Percentiles rank a stretch among this genome's conserved stretches.
Conservation (phyloP, 2,888 invertebrate species). For the Conistra vaccinii region DNA sequence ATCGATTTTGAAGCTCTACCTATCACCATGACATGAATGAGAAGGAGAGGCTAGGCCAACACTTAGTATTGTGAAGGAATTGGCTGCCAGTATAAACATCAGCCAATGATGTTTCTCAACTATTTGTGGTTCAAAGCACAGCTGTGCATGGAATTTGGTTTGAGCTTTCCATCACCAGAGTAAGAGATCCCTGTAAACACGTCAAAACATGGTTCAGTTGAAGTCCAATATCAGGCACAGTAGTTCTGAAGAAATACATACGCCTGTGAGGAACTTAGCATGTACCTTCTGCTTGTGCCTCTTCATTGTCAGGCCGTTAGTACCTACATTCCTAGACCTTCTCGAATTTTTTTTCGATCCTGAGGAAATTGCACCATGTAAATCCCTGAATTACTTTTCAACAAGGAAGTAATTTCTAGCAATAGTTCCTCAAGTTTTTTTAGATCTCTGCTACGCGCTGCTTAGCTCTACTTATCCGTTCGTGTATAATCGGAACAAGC, state of each 20-base stretch:
- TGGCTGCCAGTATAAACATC: not conserved
- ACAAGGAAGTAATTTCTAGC: not conserved
- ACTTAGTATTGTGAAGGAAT: not conserved
- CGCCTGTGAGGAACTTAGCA: not conserved
- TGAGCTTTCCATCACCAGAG: not conserved
- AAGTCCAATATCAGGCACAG: not conserved
- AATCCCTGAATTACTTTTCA: not conserved
- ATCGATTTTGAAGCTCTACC: not conserved
- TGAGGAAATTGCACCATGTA: not conserved
- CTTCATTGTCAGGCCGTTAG: not conserved
- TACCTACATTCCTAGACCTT: too few relatives aligned
- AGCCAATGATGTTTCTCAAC: not conserved
- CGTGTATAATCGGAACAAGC: constrained; percentile 24
- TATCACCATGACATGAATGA: not conserved
- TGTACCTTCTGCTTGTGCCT: not conserved
- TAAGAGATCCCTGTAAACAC: not conserved
- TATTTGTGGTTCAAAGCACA: not conserved
- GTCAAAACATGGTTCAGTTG: not conserved
- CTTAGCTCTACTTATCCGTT: constrained; percentile 13
- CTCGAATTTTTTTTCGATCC: too few relatives aligned
- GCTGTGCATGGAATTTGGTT: not conserved
- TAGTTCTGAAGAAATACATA: not conserved
- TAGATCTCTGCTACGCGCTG: not conserved
- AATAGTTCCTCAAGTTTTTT: not conserved
- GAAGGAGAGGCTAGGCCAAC: not conserved